Evolutionary conservation across 1,140 invertebrate species (phyloP).

Genomic region (Cyclina sinensis): DNA sequence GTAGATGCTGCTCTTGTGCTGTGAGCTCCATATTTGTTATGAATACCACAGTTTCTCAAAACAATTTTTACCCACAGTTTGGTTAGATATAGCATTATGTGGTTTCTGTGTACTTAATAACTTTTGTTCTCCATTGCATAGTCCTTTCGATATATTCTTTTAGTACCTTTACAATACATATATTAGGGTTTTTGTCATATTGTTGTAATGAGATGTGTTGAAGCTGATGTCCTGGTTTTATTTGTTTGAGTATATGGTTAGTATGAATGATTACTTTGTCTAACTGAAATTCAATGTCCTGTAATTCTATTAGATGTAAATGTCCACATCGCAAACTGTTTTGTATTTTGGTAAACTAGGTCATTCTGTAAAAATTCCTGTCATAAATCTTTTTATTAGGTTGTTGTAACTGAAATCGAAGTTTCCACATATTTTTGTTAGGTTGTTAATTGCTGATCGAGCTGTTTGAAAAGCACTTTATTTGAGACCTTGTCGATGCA

Average conservation of each 20-base stretch:
- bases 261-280: neutral
- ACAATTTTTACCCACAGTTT: slow-evolving; percentile 30
- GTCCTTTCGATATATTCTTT: slow-evolving; percentile 21
- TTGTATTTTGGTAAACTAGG: slow-evolving; percentile 14
- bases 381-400: slow-evolving; percentile 16
- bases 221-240: slow-evolving; percentile 7
- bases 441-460: neutral
- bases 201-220: neutral
- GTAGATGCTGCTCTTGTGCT: slow-evolving; percentile 15
- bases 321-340: slow-evolving; percentile 17
- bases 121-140: neutral
- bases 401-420: slow-evolving; percentile 5
- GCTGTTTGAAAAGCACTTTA: slow-evolving; percentile 40
- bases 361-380: neutral
- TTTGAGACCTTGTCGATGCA: neutral
- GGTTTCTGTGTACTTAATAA: slow-evolving; percentile 28
- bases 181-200: neutral
- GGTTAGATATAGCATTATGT: slow-evolving; percentile 19
- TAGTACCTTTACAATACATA: slow-evolving; percentile 16
- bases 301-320: slow-evolving; percentile 36
- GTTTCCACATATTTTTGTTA: neutral
- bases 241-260: slow-evolving; percentile 19
- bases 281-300: slow-evolving; percentile 5
- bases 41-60: neutral
- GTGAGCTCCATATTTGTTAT: slow-evolving; percentile 6